phyloP scores from a whole-genome alignment of 2,113 vertebrate species.

The Tapirus terrestris region DNA sequence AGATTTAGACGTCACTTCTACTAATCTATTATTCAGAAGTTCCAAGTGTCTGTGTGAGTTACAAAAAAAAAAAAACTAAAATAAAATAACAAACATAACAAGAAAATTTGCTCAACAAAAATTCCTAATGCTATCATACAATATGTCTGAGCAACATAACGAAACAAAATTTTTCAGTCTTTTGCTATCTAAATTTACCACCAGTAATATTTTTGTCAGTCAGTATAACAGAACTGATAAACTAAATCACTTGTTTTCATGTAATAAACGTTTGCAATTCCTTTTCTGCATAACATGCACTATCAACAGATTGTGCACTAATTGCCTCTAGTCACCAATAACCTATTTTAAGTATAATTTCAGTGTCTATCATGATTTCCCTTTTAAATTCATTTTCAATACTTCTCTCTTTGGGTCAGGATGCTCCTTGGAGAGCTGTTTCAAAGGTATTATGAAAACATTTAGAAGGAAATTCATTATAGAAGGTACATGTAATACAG shows the following conservation, averaged over 20 bases:
- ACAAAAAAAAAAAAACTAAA: conserved; percentile 2
- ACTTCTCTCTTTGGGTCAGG: background rate
- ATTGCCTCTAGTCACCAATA: background rate
- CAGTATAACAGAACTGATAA: background rate
- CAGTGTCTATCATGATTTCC: background rate
- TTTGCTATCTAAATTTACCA: background rate
- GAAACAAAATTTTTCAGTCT: background rate
- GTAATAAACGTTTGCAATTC: background rate
- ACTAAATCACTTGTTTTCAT: background rate
- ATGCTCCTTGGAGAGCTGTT: background rate
- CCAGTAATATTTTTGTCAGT: background rate
- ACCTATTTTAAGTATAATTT: background rate
- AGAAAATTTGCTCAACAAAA: background rate
- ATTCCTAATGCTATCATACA: background rate
- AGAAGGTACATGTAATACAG: background rate
- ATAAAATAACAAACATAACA: conserved; percentile 45
- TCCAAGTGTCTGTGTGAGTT: background rate
- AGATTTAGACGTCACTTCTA: conserved; percentile 3
- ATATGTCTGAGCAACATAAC: background rate
- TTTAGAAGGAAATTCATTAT: background rate
- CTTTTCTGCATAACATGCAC: background rate
- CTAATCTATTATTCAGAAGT: background rate
- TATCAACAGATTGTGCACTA: background rate
- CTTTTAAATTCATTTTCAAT: background rate
- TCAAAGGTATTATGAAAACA: background rate